Evolutionary conservation across 1,140 invertebrate species (phyloP).

Genomic region (Dryas iulia): DNA sequence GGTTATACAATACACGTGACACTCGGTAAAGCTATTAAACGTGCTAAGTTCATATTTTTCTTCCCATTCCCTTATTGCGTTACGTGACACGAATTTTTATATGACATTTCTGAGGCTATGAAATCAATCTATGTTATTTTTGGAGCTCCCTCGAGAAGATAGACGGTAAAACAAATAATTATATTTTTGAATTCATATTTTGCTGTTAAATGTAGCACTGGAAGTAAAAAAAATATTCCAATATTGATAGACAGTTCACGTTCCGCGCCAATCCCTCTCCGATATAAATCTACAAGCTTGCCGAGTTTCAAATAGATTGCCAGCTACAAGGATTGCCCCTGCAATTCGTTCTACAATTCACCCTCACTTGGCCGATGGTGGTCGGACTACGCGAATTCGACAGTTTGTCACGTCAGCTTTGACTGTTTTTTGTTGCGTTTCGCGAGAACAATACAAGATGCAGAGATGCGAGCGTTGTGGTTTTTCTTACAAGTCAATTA

Average conservation of each 20-base stretch:
- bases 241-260: conserved; percentile 49
- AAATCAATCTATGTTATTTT: conserved; percentile 52
- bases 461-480: conserved; percentile 10
- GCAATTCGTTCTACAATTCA: conserved; percentile 42
- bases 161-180: conserved; percentile 42
- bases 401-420: conserved; percentile 56
- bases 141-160: conserved; percentile 33
- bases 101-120: conserved; percentile 31
- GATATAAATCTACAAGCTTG: conserved; percentile 70
- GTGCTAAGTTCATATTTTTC: background rate
- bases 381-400: conserved; percentile 42
- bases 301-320: conserved; percentile 68
- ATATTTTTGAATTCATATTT: conserved; percentile 30
- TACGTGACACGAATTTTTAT: conserved; percentile 53
- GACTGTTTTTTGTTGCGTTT: conserved; percentile 41
- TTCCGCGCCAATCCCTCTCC: conserved; percentile 50
- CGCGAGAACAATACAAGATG: conserved; percentile 28
- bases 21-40: background rate
- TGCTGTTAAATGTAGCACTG: conserved; percentile 20
- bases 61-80: conserved; percentile 47
- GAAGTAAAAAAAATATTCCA: conserved; percentile 57
- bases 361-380: conserved; percentile 22
- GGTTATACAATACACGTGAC: background rate
- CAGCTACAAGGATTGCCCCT: conserved; percentile 50
- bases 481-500: conserved; percentile 2